Conservation (phyloP, 2,113 vertebrate genomes). For the Tursiops truncatus region DNA sequence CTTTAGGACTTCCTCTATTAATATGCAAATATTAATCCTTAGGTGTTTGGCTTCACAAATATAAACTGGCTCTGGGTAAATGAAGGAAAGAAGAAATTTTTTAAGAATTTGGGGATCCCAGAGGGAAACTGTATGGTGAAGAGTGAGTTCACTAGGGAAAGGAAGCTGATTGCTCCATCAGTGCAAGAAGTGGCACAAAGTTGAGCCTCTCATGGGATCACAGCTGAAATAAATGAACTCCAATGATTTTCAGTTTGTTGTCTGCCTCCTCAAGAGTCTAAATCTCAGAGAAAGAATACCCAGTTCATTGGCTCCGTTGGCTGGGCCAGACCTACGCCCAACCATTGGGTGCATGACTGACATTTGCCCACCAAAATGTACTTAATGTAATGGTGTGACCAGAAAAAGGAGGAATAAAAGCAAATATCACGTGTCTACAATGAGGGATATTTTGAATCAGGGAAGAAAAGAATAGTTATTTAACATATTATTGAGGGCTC, state of each 20-base stretch:
- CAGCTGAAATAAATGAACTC: neutral
- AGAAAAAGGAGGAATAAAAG: neutral
- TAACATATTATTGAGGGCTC: neutral
- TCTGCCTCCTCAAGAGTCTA: neutral
- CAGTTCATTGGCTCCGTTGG: neutral
- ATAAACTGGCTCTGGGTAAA: neutral
- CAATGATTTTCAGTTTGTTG: neutral
- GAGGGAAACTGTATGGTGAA: neutral
- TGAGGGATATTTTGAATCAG: neutral
- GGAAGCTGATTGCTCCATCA: neutral
- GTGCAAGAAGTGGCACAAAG: accelerated
- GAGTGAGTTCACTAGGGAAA: neutral
- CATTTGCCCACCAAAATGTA: neutral
- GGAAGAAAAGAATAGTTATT: neutral
- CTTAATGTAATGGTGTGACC: neutral
- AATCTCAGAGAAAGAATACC: neutral
- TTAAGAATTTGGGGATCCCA: neutral
- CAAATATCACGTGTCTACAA: neutral
- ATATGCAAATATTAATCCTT: neutral
- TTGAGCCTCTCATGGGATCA: neutral
- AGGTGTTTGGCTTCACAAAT: neutral
- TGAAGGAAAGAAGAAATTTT: neutral
- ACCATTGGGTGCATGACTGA: neutral
- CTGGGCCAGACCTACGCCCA: neutral
- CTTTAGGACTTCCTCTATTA: neutral